Evolutionary conservation across 1,140 invertebrate genomes (phyloP), one percentile per base, ranked within the genome.

Genomic region (Brachionus rotundiformis): DNA sequence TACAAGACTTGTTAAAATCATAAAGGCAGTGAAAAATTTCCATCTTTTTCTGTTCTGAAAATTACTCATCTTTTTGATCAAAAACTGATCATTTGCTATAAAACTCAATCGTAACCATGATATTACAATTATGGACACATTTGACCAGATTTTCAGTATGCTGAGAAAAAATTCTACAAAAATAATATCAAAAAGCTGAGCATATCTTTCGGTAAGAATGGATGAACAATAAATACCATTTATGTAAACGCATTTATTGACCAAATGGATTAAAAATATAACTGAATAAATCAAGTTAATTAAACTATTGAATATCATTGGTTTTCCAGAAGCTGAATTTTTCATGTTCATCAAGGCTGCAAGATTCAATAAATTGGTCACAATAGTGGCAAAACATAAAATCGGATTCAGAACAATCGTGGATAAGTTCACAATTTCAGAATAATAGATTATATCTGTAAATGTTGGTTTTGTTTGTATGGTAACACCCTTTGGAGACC

Each of bases 41-140:
- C 13, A 63, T n/a, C 4, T 5, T 63, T 63, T 63, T 11, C 13
- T 7, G 6, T 33, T 29, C 16, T 63, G 61, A 63, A 63, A 63
- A 13, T 63, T 29, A 8, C 6, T 63, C 8, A 63, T 29, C 16
- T 0, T n/a, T 27, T 63, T 63, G 5, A 63, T 27, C 61, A 25
- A 63, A 2, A 11, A 11, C 5, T n/a, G n/a, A n/a, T 63, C 29
- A 4, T 63, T 27, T 63, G 10, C 29, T 4, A 63, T 63, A 13
- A 63, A 63, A 63, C 59, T 63, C 8, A 63, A 25, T 31, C 59
- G 25, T 0, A 63, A 27, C 59, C 59, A 63, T 63, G 59, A 63
- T 63, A 63, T 63, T 27, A 19, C 8, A 16, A 63, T 63, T 25
- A 63, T 63, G 25, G 59, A 63, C 1, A n/a, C 59, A 63, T 63